phyloP scores from a whole-genome alignment of 2,797 vertebrate species.

The Prunella strophiata region DNA sequence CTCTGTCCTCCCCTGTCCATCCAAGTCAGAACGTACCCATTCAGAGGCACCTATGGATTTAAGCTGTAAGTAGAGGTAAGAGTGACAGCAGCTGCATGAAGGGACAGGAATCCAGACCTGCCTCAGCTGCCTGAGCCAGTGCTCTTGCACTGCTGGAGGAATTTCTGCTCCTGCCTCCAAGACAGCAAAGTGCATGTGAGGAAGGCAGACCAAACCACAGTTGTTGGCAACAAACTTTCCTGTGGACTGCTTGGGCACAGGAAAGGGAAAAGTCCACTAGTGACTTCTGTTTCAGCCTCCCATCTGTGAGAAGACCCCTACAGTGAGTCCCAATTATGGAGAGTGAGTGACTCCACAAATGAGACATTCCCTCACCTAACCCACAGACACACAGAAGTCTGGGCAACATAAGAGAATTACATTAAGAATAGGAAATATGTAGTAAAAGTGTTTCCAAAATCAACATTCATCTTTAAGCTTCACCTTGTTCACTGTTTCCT shows the following conservation, averaged over 20 bases:
- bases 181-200: background rate
- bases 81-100: background rate
- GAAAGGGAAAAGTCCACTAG: background rate
- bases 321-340: background rate
- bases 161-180: background rate
- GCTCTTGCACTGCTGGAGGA: background rate
- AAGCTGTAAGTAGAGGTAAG: background rate
- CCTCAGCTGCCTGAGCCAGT: background rate
- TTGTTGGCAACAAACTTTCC: background rate
- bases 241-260: background rate
- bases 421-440: background rate
- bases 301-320: background rate
- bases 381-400: background rate
- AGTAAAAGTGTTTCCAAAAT: background rate
- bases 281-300: background rate
- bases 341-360: background rate
- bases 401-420: background rate
- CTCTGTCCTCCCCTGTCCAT: background rate
- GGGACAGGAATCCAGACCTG: background rate
- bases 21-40: background rate
- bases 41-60: background rate
- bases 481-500: background rate
- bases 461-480: background rate
- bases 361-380: background rate
- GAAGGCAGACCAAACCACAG: background rate